A percentile compares a stretch with the other conserved stretches of the same genome.
Evolutionary conservation across 2,797 vertebrate genomes (phyloP).

Genomic region (Phoeniculus purpureus): DNA sequence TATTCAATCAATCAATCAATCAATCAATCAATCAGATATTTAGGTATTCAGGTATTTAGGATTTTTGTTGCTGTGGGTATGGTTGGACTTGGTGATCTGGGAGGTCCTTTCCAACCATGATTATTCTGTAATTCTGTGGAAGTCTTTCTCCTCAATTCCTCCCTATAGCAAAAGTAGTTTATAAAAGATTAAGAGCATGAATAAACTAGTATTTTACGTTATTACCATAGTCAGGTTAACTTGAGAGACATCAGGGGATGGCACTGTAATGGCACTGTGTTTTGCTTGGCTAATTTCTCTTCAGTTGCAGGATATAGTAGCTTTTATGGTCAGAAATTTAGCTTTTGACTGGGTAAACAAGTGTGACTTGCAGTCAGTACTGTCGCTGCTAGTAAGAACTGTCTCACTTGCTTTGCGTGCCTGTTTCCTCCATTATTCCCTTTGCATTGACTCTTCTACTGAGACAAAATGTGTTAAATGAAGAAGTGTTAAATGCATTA

Average conservation of each 20-base stretch:
- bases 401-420: background rate
- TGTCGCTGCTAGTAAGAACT: background rate
- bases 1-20: no score
- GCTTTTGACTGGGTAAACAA: background rate
- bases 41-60: no score
- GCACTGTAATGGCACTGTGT: background rate
- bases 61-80: no score
- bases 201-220: background rate
- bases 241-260: background rate
- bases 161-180: background rate
- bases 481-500: background rate
- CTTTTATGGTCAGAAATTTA: background rate
- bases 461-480: background rate
- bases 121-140: background rate
- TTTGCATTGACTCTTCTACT: background rate
- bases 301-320: background rate
- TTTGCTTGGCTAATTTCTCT: background rate
- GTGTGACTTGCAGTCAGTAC: background rate
- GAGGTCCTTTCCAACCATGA: no score
- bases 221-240: background rate
- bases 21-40: no score
- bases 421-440: background rate
- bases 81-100: no score
- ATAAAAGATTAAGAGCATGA: background rate
- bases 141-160: background rate